Evolutionary conservation across 2,113 vertebrate species (phyloP), one percentile per base, ranked within the genome.

Genomic region (Thinocorus orbignyianus): DNA sequence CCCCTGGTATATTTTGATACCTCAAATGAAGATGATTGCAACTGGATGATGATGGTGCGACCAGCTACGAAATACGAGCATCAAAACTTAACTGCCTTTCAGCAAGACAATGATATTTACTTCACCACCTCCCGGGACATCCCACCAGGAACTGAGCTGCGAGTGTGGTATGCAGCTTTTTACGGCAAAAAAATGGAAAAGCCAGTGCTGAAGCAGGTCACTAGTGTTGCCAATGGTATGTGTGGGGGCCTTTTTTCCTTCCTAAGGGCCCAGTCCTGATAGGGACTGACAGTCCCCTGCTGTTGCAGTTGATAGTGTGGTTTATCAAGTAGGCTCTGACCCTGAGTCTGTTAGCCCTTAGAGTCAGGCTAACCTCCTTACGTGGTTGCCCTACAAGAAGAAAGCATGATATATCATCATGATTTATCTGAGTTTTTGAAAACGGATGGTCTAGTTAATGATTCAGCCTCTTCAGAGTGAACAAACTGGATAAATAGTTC

Each of bases 21-120:
- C 26, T 98, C 98, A 66, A 99, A 98, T 6, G 99, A 99, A 89
- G 99, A 99, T 11, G 99, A 99, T 91, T 99, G 99, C 95, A 99
- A 99, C 97, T 99, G 99, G 99, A 99, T 99, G 99, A 99, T 99
- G 99, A 97, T 99, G 95, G 99, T 99, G 72, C 98, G 99, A 69
- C 99, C 99, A 2, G 99, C 99, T 24, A 98, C 95, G 0, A 98
- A 99, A 85, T 98, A 99, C 17, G 97, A 94, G 22, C 99, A 99
- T 88, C 99, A 99, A 98, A 99, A 99, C 94, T 98, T 99, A 94
- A 99, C 99, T 0, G 99, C 99, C 26, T 99, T 98, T 96, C 99
- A 99, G 97, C 99, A 99, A 61, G 99, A 99, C 52, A 98, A 98
- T 12, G 99, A 99, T 13, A 96, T 99, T 79, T 99, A 99, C 98